Base-by-base conservation (phyloP, 2,797 vertebrate species). In the Rallus crepitans region DNA sequence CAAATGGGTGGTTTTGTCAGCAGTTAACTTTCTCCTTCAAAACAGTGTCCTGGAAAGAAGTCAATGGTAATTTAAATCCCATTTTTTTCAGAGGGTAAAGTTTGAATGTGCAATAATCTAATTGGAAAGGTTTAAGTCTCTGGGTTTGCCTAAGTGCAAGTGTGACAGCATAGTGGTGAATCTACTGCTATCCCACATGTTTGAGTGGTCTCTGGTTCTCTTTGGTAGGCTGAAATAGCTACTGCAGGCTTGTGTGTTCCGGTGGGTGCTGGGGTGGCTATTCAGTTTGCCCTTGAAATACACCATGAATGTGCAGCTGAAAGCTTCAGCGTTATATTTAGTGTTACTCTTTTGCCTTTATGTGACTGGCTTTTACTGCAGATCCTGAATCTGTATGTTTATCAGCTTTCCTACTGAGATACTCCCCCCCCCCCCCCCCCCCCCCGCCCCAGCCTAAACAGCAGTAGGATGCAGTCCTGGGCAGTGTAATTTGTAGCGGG, bases 141-240 rank as follows among this genome's bases (percentile, higher is more conserved):
- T 40, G 37, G 65, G 31, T 28, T 28, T 45, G 9, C 40, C 48
- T 20, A 6, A 53, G 24, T 13, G 24, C n/a, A 68, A 14, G 23
- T 31, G 8, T 48, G 50, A 57, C 25, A 63, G 48, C 19, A 39
- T 27, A n/a, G 65, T 15, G 20, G 19, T 37, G 33, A 47, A 7
- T 39, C 23, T 59, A 23, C 30, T n/a, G 31, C 6, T 20, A 21
- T 3, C 6, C 12, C 37, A 17, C 14, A 6, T 11, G 10, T 52
- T 48, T 15, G 23, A 15, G 21, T 52, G 31, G 8, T 28, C 4
- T 70, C 30, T 83, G 60, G 6, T 55, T 13, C 70, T 31, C 33
- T 7, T 39, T 0, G 1, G 15, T n/a, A 11, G 25, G 28, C n/a
- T 80, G 59, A 6, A 12, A 3, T n/a, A 37, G 50, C 15, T 39